Evolutionary conservation across 2,113 vertebrate genomes (phyloP), one percentile per base, ranked within the genome.

Genomic region (Trematomus loennbergii): DNA sequence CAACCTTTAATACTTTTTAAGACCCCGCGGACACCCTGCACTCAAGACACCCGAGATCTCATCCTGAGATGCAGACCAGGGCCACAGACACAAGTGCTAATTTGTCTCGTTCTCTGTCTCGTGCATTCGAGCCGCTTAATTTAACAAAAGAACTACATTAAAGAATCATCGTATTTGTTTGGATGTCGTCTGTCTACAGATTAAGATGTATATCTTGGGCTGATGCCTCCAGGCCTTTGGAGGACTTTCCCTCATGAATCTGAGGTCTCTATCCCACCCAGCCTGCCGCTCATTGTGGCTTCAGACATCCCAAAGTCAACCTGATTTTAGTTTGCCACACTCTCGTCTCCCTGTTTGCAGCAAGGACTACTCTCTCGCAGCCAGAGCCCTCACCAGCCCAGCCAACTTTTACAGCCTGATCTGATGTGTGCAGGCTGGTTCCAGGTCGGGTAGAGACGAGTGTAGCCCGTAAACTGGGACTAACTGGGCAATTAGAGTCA

Each of bases 401-500:
- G 71, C 77, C 75, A 78, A 63, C 62, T 85, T 92, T 90, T 89
- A 89, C 80, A 87, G 78, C 89, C 81, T 72, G 72, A 83, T 85
- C 70, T 85, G 74, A 90, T 84, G 81, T 87, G 40, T 11, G 17
- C 68, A 78, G 79, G 83, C 85, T 89, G 92, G 87, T 85, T 92
- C 87, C 84, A 84, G 75, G 72, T 81, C 78, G 86, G 77, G 90
- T 90, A 95, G 95, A 95, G 95, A 95, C 93, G 86, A 92, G 82
- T 68, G 75, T 64, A 90, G 85, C 86, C 88, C 77, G 52, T 77
- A 77, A 92, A 87, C 88, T 88, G 92, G 89, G 91, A 91, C 93
- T 94, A 94, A 94, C 92, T 89, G 88, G 87, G 83, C 91, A 89
- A 94, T 94, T 95, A 95, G 81, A 92, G 90, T 87, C 88, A 90